Conservation (phyloP, 2,888 invertebrate genomes). For the Pandemis corylana region DNA sequence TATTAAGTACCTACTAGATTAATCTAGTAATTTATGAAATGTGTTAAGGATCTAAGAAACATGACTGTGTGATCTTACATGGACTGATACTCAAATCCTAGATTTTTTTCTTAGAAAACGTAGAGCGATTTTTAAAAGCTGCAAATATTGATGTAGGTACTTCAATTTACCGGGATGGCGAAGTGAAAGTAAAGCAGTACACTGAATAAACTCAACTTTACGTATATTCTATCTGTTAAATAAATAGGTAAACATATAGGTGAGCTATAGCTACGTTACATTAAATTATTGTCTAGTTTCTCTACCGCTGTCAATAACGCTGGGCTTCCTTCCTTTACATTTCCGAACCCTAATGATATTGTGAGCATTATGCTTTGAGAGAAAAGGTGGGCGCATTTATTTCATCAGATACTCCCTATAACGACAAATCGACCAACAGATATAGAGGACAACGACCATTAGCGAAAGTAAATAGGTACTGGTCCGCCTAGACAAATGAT, state of each 20-base stretch:
- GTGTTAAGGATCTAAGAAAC: no score
- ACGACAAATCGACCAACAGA: slow-evolving; percentile 20
- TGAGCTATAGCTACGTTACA: slow-evolving; percentile 20
- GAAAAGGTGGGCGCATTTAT: slow-evolving; percentile 54
- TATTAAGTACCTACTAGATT: no score
- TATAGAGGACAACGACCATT: slow-evolving; percentile 25
- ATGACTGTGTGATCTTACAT: no score
- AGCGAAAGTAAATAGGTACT: slow-evolving; percentile 12
- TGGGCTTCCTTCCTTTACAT: slow-evolving; percentile 64
- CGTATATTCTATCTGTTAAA: neutral
- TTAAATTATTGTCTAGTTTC: slow-evolving; percentile 55
- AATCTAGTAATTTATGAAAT: no score
- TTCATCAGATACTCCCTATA: slow-evolving; percentile 41
- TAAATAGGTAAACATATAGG: neutral
- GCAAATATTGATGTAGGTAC: neutral
- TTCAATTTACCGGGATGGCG: neutral
- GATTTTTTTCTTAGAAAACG: neutral
- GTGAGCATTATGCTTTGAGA: slow-evolving; percentile 63
- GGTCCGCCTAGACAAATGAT: slow-evolving; percentile 22
- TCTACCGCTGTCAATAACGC: slow-evolving; percentile 62
- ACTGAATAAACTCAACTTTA: no score
- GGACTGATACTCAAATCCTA: neutral
- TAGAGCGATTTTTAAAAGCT: neutral
- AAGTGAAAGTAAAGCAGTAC: neutral
- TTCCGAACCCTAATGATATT: slow-evolving; percentile 69